Evolutionary conservation across 23 tunicate species (phyloP).

Genomic region (Phallusia fumigata): DNA sequence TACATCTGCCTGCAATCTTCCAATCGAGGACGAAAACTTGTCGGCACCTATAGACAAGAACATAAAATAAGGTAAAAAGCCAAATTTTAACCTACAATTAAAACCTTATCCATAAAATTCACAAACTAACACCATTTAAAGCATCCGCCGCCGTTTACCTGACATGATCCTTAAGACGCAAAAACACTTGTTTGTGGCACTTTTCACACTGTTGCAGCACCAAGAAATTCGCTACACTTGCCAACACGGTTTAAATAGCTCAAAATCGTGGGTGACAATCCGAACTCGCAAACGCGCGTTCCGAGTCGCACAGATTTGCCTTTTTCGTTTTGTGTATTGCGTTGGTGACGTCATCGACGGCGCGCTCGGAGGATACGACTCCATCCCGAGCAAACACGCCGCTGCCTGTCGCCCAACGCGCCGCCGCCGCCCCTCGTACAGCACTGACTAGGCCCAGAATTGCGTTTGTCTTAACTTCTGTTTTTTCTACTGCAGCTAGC

Average conservation of each 20-base stretch:
- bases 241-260: too few species aligned
- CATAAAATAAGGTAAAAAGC: not conserved
- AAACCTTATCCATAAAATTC: too few species aligned
- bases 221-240: too few species aligned
- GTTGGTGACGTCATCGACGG: not conserved
- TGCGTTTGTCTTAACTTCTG: too few species aligned
- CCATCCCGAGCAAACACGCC: not conserved
- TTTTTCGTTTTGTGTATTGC: conserved; percentile 5
- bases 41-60: not conserved
- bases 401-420: not conserved
- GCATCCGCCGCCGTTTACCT: too few species aligned
- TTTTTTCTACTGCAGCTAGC: too few species aligned
- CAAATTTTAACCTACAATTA: not conserved
- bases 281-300: conserved; percentile 1
- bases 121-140: too few species aligned
- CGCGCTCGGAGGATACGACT: not conserved
- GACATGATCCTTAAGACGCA: too few species aligned
- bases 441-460: too few species aligned
- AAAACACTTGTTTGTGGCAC: too few species aligned
- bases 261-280: not conserved
- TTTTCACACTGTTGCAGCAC: too few species aligned
- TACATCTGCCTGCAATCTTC: not conserved
- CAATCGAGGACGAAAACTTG: not conserved
- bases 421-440: too few species aligned
- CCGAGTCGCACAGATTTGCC: not conserved